Evolutionary conservation across 2,888 invertebrate genomes (phyloP), one percentile per base, ranked within the genome.

Genomic region (Muscina levida): DNA sequence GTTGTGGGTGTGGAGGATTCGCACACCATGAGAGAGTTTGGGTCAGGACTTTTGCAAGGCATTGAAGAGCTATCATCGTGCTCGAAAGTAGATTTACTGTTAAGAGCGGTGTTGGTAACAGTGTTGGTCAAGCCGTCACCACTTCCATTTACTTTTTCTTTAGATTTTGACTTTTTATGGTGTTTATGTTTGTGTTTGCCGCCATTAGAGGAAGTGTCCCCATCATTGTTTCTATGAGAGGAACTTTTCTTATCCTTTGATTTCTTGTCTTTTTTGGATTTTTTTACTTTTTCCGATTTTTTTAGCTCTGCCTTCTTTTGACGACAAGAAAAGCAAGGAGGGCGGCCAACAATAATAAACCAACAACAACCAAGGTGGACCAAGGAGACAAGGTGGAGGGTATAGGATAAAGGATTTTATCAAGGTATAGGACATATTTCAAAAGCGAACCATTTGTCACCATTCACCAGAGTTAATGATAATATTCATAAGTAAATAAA

Each of bases 251-350:
- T 83, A 67, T 44, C 68, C 82, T 84, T 85, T 46, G 83, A 82
- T 72, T 83, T 84, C 72, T 85, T 84, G 72, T 83, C 82, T 82
- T 85, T 85, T 77, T 84, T 85, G 8, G 83, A 77, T 77, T 85
- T 83, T 80, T 84, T 84, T 57, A 82, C 79, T 81, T 79, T 83
- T 81, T 82, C 77, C 22, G 59, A 26, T 71, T 76, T 82, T 53
- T 73, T 59, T 51, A 57, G 15, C 26, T 66, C 42, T 65, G 39
- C 79, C 51, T 65, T 65, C 70, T 62, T 62, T 70, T 44, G 66
- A 48, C 8, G 31, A 31, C 31, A 31, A 31, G 3, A 5, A 31
- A 31, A 31, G n/a, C n/a, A n/a, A n/a, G n/a, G 6, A 56, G 37
- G 17, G 15, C 31, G 48, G 70, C 31, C 42, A n/a, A 53, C 31